These are phyloP conservation scores for Hepsetus odoe DNA, from an alignment of 2,113 vertebrate species.

Conservation along the genomic window DNA sequence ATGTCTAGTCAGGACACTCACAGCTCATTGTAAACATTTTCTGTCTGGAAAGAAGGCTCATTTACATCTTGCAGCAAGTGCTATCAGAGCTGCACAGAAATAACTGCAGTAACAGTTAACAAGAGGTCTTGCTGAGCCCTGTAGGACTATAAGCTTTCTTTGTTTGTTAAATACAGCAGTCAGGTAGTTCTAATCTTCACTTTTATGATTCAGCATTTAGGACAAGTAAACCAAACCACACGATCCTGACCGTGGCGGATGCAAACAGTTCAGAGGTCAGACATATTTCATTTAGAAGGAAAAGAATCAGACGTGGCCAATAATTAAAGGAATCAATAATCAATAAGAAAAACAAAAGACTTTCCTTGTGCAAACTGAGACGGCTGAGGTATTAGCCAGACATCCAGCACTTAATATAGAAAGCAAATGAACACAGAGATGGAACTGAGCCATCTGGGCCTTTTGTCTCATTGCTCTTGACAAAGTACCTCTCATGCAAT, in stretches of 20 bases:
- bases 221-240: background rate
- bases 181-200: background rate
- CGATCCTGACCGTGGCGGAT: background rate
- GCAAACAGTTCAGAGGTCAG: constrained; percentile 27
- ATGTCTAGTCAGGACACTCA: no score
- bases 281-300: constrained; percentile 23
- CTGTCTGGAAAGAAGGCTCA: no score
- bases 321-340: constrained; percentile 56
- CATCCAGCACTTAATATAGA: constrained; percentile 21
- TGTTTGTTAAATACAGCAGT: no score
- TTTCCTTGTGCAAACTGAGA: constrained; percentile 30
- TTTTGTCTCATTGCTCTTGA: constrained; percentile 44
- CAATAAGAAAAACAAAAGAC: constrained; percentile 22
- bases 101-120: no score
- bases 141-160: no score
- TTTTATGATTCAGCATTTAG: background rate
- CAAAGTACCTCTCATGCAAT: constrained; percentile 36
- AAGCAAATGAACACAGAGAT: constrained; percentile 23
- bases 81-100: no score
- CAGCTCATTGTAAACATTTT: no score
- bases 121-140: no score
- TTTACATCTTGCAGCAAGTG: no score
- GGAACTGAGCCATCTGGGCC: constrained; percentile 18
- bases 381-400: constrained; percentile 5
- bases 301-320: constrained; percentile 46